These are phyloP conservation scores for Idris sp. DNA, from an alignment of 1,140 invertebrate species.

Conservation along the genomic window DNA sequence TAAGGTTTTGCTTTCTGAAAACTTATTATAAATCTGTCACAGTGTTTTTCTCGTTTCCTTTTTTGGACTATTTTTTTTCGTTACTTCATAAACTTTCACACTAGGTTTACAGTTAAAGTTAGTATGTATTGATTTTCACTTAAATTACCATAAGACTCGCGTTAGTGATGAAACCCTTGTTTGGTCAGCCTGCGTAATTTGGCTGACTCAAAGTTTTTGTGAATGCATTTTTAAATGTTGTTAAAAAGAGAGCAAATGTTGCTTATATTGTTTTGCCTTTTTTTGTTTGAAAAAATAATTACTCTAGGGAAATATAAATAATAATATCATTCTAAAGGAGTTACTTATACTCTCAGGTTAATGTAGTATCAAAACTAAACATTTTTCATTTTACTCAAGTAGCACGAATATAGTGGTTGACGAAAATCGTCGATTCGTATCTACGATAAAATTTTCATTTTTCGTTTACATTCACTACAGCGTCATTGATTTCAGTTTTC, in stretches of 20 bases:
- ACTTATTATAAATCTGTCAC: no score
- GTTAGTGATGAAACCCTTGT: conserved; percentile 48
- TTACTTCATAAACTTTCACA: conserved; percentile 42
- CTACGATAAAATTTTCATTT: conserved; percentile 76
- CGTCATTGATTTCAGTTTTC: conserved; percentile 43
- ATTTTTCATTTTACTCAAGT: conserved; percentile 5
- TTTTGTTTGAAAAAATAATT: no score
- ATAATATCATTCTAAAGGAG: no score
- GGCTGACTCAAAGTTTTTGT: neutral
- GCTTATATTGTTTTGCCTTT: no score
- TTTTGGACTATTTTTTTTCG: conserved; percentile 12
- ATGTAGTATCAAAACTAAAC: neutral
- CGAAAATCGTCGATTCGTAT: conserved; percentile 66
- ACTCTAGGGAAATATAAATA: no score
- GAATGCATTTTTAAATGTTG: neutral
- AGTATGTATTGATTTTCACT: conserved; percentile 56
- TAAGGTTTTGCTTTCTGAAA: no score
- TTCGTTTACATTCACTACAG: conserved; percentile 65
- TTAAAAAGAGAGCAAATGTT: neutral
- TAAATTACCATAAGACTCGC: conserved; percentile 59
- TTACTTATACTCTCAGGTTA: neutral
- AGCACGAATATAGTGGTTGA: conserved; percentile 13
- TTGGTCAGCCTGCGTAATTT: conserved; percentile 51
- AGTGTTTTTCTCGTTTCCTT: conserved; percentile 1
- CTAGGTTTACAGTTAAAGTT: conserved; percentile 31